phyloP scores from a whole-genome alignment of 2,797 vertebrate species.

The Sebastes hopkinsi region DNA sequence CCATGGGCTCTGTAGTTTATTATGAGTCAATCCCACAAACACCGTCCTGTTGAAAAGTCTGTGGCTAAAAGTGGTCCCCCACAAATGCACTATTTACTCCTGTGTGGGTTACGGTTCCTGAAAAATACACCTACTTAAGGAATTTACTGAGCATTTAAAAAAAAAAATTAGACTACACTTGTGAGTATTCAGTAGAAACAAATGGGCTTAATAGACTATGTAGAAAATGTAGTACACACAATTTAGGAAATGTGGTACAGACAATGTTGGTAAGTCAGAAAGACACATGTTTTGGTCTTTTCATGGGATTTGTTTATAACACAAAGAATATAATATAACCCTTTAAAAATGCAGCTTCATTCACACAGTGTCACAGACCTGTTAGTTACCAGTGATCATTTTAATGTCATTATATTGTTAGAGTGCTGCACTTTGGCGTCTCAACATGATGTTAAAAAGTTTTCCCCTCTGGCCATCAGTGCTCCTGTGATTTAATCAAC shows the following conservation, averaged over 20 bases:
- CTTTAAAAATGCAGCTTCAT: no score
- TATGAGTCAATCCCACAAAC: not conserved
- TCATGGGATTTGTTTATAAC: not conserved
- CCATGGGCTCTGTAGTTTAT: not conserved
- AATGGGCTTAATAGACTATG: not conserved
- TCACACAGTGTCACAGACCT: no score
- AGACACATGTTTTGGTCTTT: not conserved
- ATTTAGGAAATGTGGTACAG: not conserved
- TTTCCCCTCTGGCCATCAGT: not conserved
- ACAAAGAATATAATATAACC: no score
- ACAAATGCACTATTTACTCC: no score
- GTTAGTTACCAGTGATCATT: not conserved
- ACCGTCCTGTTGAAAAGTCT: no score
- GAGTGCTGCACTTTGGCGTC: not conserved
- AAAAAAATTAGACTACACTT: not conserved
- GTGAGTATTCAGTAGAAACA: not conserved
- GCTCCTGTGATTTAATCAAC: slow-evolving; percentile 18
- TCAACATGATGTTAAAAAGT: not conserved
- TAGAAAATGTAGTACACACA: no score
- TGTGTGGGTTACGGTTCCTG: not conserved
- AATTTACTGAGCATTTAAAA: not conserved
- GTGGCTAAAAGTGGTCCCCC: no score
- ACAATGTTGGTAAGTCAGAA: not conserved
- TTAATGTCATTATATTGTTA: not conserved
- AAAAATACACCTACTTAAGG: not conserved